Evolutionary conservation across 2,113 vertebrate species (phyloP), one percentile per base, ranked within the genome.

Genomic region (Cyprinodon variegatus): DNA sequence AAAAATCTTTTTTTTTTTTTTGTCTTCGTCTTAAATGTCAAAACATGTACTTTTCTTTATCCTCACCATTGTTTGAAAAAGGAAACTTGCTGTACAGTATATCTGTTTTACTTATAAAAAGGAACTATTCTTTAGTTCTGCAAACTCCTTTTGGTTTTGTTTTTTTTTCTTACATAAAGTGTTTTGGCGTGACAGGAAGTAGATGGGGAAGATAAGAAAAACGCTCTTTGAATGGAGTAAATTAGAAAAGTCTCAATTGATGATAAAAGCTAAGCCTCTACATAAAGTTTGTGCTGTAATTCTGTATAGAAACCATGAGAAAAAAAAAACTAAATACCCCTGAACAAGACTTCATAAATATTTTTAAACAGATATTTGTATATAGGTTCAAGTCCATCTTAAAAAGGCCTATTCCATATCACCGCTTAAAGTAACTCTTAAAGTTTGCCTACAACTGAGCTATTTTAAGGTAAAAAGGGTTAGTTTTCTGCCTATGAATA

Each of bases 111-210:
- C 29, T 29, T 13, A 6, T 15, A 14, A 5, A 57, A 11, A 12
- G 11, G 50, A 57, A 57, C 37, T 37, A 9, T 2, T 39, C 17
- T 57, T 14, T 45, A 9, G 43, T 43, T 65, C 46, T 39, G 36
- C 12, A 53, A 68, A 53, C 46, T 50, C 6, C 45, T 36, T 13
- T 53, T 53, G 0, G 38, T 57, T 69, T 59, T 29, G 29, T 1
- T 29, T 4, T 76, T 38, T 69, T 50, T 22, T 77, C 2, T 68
- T 37, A 57, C 40, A 6, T 57, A 17, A 70, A 22, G 8, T 59
- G 22, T 65, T 66, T 10, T 9, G 7, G 53, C 15, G 38, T 20
- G 40, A 15, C 80, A 74, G 70, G 74, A 77, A 86, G 38, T 53
- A 64, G 57, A 72, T 60, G 10, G 36, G 2, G n/a, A 61, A 65